Evolutionary conservation across 2,888 invertebrate genomes (phyloP).

Genomic region (Drosophila pseudotalamancana): DNA sequence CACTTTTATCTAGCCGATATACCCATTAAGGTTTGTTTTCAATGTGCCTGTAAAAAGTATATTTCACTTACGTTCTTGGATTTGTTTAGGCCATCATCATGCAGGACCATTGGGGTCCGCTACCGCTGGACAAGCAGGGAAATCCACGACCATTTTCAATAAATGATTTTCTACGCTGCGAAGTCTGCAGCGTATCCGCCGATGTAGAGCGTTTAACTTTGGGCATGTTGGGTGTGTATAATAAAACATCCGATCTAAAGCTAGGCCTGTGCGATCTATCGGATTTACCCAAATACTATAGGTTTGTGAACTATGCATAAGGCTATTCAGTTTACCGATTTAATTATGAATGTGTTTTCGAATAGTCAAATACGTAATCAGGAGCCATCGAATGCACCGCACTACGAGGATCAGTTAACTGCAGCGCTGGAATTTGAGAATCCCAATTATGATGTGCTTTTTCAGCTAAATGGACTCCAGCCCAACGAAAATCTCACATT

Average conservation of each 20-base stretch:
- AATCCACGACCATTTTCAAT: slow-evolving; percentile 91
- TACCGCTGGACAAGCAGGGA: slow-evolving; percentile 88
- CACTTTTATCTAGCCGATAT: slow-evolving; percentile 93
- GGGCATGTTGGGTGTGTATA: slow-evolving; percentile 92
- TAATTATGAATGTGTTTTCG: background rate
- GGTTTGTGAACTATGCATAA: slow-evolving; percentile 87
- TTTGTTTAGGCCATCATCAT: slow-evolving; percentile 55
- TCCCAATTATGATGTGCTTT: slow-evolving; percentile 93
- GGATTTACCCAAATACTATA: slow-evolving; percentile 92
- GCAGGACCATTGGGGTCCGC: slow-evolving; percentile 57
- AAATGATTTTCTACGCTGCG: slow-evolving; percentile 94
- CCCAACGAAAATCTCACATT: slow-evolving; percentile 79
- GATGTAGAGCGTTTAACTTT: slow-evolving; percentile 94
- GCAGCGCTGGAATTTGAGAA: slow-evolving; percentile 94
- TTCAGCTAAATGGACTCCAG: slow-evolving; percentile 87
- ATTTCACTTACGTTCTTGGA: background rate
- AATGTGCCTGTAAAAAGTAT: background rate
- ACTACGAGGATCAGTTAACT: slow-evolving; percentile 92
- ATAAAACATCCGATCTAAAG: slow-evolving; percentile 89
- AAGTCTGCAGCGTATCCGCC: slow-evolving; percentile 93
- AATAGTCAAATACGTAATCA: slow-evolving; percentile 50
- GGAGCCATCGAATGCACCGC: slow-evolving; percentile 83
- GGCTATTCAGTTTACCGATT: background rate
- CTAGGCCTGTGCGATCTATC: slow-evolving; percentile 93
- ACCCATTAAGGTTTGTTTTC: slow-evolving; percentile 90